phyloP scores from a whole-genome alignment of 1,140 invertebrate species.

The Aphidius ervi region DNA sequence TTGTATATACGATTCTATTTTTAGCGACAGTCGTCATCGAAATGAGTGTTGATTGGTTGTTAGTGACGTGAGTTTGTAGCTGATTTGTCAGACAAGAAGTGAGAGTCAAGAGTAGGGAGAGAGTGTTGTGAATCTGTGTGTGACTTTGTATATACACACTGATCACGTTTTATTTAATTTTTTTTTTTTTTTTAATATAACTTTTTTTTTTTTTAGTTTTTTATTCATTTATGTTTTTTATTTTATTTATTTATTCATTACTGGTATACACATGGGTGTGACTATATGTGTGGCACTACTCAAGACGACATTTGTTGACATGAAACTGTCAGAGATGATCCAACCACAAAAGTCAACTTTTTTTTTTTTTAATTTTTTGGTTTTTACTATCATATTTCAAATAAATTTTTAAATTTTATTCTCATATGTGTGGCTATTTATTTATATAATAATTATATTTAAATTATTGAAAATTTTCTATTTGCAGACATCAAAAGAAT shows the following conservation, averaged over 20 bases:
- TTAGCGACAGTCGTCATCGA: slow-evolving; percentile 41
- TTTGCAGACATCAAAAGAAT: background rate
- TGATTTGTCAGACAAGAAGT: slow-evolving; percentile 27
- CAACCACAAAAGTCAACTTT: background rate
- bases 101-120: slow-evolving; percentile 23
- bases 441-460: slow-evolving; percentile 3
- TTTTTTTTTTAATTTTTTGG: background rate
- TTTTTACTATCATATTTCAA: background rate
- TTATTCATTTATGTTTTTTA: background rate
- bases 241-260: too few relatives aligned
- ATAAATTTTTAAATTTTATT: background rate
- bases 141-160: too few relatives aligned
- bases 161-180: background rate
- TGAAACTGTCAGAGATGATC: slow-evolving; percentile 38
- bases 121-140: slow-evolving; percentile 16
- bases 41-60: slow-evolving; percentile 26
- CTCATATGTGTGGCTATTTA: too few relatives aligned
- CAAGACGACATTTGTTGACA: slow-evolving; percentile 44
- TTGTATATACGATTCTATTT: slow-evolving; percentile 41
- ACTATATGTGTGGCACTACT: slow-evolving; percentile 11
- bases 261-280: slow-evolving; percentile 14
- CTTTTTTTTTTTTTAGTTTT: slow-evolving; percentile 10
- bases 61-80: slow-evolving; percentile 23
- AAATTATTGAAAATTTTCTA: background rate
- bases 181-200: background rate